A percentile compares a stretch with the other conserved stretches of the same genome.
Evolutionary conservation across 1,140 invertebrate species (phyloP).

Genomic region (Daktulosphaira vitifoliae): DNA sequence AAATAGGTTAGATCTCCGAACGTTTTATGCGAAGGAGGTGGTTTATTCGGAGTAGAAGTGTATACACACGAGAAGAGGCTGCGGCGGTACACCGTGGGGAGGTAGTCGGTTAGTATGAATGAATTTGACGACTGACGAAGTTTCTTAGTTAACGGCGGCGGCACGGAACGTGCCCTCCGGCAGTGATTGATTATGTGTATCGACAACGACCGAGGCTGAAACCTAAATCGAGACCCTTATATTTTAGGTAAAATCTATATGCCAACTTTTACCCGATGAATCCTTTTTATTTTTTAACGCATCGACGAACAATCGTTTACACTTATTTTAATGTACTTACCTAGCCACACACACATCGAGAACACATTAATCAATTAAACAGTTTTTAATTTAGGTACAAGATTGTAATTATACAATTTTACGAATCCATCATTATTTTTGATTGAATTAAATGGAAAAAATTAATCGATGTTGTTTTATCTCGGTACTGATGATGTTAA

Average conservation of each 20-base stretch:
- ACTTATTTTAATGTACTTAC: too few relatives aligned
- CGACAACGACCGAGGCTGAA: conserved; percentile 18
- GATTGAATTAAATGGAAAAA: too few relatives aligned
- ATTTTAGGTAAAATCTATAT: conserved; percentile 27
- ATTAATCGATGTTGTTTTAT: too few relatives aligned
- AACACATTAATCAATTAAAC: too few relatives aligned
- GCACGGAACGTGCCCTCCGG: conserved; percentile 22
- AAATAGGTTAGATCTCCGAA: conserved; percentile 26
- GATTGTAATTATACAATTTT: too few relatives aligned
- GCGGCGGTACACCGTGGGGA: background rate
- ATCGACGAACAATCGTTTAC: background rate
- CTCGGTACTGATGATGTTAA: too few relatives aligned
- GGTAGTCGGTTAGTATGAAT: conserved; percentile 24
- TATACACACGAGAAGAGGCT: background rate
- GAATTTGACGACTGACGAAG: conserved; percentile 33
- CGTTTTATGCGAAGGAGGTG: background rate
- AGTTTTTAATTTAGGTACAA: too few relatives aligned
- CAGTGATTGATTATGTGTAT: conserved; percentile 34
- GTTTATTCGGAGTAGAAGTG: background rate
- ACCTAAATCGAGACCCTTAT: conserved; percentile 21
- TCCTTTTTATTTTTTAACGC: background rate
- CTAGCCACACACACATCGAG: too few relatives aligned
- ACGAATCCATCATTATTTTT: too few relatives aligned
- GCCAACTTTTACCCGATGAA: background rate
- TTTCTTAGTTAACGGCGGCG: conserved; percentile 32